phyloP scores from a whole-genome alignment of 2,113 vertebrate genomes.

The Sceloporus tristichus region DNA sequence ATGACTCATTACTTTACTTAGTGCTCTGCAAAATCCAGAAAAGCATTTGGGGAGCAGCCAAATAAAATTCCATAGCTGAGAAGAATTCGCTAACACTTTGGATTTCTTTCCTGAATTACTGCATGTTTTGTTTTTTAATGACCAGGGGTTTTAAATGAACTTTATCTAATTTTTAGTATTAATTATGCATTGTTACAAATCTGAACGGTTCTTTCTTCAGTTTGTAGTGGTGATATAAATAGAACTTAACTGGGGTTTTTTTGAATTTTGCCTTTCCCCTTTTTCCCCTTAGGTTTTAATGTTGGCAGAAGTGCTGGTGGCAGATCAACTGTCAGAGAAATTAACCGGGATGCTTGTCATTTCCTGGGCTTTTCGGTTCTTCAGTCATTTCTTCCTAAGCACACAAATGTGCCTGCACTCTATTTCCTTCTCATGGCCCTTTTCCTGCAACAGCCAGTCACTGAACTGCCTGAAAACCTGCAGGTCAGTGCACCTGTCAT shows the following conservation, averaged over 20 bases:
- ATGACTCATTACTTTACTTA: not conserved
- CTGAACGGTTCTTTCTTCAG: not conserved
- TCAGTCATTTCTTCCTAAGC: conserved; percentile 95
- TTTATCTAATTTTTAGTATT: not conserved
- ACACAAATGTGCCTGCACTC: conserved; percentile 96
- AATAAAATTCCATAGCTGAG: conserved; percentile 2
- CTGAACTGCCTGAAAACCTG: conserved; percentile 95
- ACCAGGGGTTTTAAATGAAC: not conserved
- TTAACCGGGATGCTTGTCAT: conserved; percentile 97
- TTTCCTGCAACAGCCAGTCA: conserved; percentile 97
- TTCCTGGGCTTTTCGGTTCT: conserved; percentile 94
- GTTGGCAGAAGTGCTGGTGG: conserved; percentile 95
- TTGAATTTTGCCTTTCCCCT: too few species aligned
- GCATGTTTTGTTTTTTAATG: not conserved
- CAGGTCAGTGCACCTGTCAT: conserved; percentile 90
- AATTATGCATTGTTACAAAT: not conserved
- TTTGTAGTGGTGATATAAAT: not conserved
- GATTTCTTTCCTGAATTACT: not conserved
- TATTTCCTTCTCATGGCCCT: conserved; percentile 99
- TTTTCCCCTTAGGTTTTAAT: conserved; percentile 87
- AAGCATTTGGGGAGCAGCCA: not conserved
- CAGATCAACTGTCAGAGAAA: conserved; percentile 91
- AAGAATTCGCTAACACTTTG: not conserved
- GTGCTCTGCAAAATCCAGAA: not conserved
- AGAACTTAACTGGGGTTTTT: not conserved